Evolutionary conservation across 2,113 vertebrate genomes (phyloP).

Genomic region (Athene cunicularia): DNA sequence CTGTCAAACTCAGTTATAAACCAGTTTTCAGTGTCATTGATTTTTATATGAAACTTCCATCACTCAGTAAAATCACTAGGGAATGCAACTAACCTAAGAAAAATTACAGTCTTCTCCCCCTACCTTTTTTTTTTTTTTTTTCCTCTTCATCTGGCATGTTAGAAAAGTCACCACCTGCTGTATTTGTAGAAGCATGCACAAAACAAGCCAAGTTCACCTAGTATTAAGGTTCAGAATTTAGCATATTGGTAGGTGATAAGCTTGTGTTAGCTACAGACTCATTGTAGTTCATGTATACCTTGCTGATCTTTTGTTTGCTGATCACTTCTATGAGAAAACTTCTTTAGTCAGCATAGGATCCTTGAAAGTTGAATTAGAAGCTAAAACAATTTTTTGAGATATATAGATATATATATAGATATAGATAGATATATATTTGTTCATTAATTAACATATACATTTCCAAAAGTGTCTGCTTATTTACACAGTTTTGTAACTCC

Average conservation of each 20-base stretch:
- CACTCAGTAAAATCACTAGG: neutral
- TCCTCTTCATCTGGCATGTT: neutral
- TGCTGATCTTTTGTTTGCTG: neutral
- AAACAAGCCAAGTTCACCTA: neutral
- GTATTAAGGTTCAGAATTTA: neutral
- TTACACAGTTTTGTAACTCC: neutral
- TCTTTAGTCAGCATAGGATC: neutral
- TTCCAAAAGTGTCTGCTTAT: neutral
- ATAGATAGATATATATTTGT: neutral
- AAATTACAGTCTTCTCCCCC: neutral
- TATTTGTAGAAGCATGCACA: neutral
- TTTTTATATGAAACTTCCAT: neutral
- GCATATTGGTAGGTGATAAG: neutral
- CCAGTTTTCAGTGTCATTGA: slow-evolving; percentile 20
- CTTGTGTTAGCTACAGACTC: neutral
- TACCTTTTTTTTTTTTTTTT: neutral
- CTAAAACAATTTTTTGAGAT: neutral
- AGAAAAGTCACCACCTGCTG: neutral
- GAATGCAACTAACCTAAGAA: neutral
- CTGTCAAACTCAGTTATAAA: slow-evolving; percentile 30
- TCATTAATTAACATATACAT: neutral
- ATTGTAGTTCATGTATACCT: neutral
- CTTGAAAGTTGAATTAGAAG: neutral
- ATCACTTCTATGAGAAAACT: neutral
- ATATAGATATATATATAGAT: neutral